phyloP scores from a whole-genome alignment of 2,113 vertebrate species.

The Speoplatyrhinus poulsoni region DNA sequence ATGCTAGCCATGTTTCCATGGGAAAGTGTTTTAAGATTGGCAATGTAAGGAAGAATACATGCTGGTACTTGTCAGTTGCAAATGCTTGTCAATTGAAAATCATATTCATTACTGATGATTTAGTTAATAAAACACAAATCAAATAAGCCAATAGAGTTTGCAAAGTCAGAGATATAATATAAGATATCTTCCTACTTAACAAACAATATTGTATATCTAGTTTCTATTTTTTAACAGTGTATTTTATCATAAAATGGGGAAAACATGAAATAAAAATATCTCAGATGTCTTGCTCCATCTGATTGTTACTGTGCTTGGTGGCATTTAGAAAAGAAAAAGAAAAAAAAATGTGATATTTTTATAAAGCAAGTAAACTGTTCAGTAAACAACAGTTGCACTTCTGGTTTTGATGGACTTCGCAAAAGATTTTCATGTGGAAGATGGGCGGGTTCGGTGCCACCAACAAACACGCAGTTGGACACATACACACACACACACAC shows the following conservation, averaged over 20 bases:
- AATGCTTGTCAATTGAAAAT: too few relatives aligned
- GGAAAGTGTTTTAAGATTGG: too few relatives aligned
- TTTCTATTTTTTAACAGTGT: not conserved
- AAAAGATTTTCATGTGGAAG: conserved; percentile 11
- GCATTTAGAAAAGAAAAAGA: not conserved
- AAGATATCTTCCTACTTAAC: too few relatives aligned
- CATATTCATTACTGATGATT: too few relatives aligned
- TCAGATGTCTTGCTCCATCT: not conserved
- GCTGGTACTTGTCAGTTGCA: too few relatives aligned
- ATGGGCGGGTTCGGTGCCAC: not conserved
- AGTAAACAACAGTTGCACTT: conserved; percentile 13
- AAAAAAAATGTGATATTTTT: not conserved
- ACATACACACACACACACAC: conserved; percentile 33
- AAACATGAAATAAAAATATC: not conserved
- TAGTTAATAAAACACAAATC: too few relatives aligned
- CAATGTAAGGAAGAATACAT: too few relatives aligned
- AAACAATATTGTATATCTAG: too few relatives aligned
- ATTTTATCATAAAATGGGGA: not conserved
- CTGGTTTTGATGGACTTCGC: conserved; percentile 47
- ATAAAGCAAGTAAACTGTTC: conserved; percentile 26
- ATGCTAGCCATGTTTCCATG: not conserved
- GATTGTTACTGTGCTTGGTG: not conserved
- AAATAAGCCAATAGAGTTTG: too few relatives aligned
- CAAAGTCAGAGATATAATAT: too few relatives aligned
- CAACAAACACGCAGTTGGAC: not conserved